Percentiles rank a stretch among this genome's conserved stretches.
Conservation (phyloP, 2,888 invertebrate species). For the Tipula lateralis region DNA sequence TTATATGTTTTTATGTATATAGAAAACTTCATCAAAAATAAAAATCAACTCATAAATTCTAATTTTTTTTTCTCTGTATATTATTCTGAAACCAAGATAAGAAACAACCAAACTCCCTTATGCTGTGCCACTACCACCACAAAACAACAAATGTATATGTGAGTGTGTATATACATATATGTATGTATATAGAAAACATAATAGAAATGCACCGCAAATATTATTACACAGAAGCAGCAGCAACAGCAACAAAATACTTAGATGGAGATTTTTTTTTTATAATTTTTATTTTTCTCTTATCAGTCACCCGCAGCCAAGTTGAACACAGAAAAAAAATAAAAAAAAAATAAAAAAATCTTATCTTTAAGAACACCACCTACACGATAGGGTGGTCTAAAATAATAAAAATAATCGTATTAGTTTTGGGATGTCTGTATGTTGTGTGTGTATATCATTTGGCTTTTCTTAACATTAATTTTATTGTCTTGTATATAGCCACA, state of each 20-base stretch:
- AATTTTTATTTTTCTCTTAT: slow-evolving; percentile 19
- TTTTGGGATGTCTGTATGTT: neutral
- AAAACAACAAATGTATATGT: neutral
- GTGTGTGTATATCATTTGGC: neutral
- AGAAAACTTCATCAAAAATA: slow-evolving; percentile 9
- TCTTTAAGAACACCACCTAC: slow-evolving; percentile 28
- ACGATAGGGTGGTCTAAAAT: slow-evolving; percentile 27
- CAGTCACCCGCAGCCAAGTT: slow-evolving; percentile 28
- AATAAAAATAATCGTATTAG: slow-evolving; percentile 20
- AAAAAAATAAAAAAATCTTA: neutral
- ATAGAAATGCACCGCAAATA: slow-evolving; percentile 1
- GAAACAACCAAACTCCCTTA: slow-evolving; percentile 4
- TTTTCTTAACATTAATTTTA: slow-evolving; percentile 24
- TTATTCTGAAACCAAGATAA: neutral
- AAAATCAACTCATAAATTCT: slow-evolving; percentile 19
- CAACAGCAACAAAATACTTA: neutral
- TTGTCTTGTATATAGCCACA: neutral
- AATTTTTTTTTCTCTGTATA: neutral
- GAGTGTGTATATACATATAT: neutral
- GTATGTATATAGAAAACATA: neutral
- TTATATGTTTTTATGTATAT: neutral
- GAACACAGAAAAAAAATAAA: neutral
- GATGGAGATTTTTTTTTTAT: slow-evolving; percentile 13
- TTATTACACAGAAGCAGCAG: slow-evolving; percentile 24
- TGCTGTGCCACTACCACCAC: neutral